Base-by-base conservation (phyloP, 92 coral and sea anemone species). In the Scolanthus callimorphus region DNA sequence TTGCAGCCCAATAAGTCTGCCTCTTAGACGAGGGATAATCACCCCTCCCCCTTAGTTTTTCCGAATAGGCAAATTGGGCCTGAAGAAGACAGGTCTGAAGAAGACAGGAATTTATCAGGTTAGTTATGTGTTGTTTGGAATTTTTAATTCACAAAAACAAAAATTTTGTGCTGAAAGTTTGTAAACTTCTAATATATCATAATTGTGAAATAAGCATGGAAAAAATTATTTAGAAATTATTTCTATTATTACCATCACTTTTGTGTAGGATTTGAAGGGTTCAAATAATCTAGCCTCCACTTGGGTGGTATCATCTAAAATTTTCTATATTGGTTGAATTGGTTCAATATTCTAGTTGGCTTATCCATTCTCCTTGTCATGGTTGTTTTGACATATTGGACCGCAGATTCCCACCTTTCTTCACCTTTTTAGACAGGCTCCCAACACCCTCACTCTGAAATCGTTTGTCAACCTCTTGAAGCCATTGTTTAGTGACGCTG, bases 401-500 rank as follows among this genome's bases (percentile, higher is more conserved):
- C 54, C 55, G 51, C 1, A 49, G 53, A 59, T 60, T 21, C 82
- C 85, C 24, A 23, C 67, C 3, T 41, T 84, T 47, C 80, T 79
- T 31, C 74, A 85, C 52, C 60, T 79, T 23, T 55, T 79, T 17
- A 69, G 73, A 45, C 91, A 79, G 34, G 59, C 48, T 23, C 57
- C 22, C 21, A 31, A 27, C 23, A 62, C 11, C 34, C 66, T 78
- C 21, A 58, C 85, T 24, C 73, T 65, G 29, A 57, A 60, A 62
- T 62, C 65, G 49, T 54, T 85, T 24, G 64, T 78, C 21, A 47
- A 73, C 0, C 46, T 73, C 26, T 68, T 63, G 37, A 44, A 49
- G 29, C 86, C 79, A 19, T 27, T 46, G 43, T 85, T 73, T 58
- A 75, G 84, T n/a, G 62, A 71, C 24, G 76, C 73, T 53, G 83